Evolutionary conservation across 2,888 invertebrate species (phyloP).

Genomic region (Glaucopsyche alexis): DNA sequence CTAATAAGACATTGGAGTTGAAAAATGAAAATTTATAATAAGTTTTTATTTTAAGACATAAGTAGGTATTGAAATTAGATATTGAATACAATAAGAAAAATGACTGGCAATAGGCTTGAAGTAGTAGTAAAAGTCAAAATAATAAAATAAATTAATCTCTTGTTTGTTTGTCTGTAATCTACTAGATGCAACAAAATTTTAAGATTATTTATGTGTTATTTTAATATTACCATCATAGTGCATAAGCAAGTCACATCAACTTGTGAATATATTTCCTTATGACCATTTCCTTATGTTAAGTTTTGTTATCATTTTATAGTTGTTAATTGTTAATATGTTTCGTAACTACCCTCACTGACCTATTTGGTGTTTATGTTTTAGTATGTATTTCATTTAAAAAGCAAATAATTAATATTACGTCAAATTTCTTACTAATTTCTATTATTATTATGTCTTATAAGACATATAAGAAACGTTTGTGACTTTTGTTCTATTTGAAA

Average conservation of each 20-base stretch:
- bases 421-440: neutral
- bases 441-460: neutral
- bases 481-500: neutral
- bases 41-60: neutral
- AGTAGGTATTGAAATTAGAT: neutral
- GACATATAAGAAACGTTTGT: neutral
- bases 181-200: too few species aligned
- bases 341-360: neutral
- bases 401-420: constrained; percentile 13
- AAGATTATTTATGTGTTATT: neutral
- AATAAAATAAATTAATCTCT: neutral
- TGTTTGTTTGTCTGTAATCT: neutral
- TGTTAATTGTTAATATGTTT: neutral
- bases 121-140: neutral
- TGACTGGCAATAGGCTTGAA: neutral
- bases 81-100: neutral
- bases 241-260: too few species aligned
- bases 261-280: too few species aligned
- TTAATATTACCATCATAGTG: neutral
- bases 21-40: too few species aligned
- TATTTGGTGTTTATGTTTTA: neutral
- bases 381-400: neutral
- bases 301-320: too few species aligned
- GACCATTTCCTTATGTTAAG: too few species aligned
- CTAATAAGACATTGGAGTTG: too few species aligned